phyloP scores from a whole-genome alignment of 2,888 invertebrate species.

The Athetis lepigone region DNA sequence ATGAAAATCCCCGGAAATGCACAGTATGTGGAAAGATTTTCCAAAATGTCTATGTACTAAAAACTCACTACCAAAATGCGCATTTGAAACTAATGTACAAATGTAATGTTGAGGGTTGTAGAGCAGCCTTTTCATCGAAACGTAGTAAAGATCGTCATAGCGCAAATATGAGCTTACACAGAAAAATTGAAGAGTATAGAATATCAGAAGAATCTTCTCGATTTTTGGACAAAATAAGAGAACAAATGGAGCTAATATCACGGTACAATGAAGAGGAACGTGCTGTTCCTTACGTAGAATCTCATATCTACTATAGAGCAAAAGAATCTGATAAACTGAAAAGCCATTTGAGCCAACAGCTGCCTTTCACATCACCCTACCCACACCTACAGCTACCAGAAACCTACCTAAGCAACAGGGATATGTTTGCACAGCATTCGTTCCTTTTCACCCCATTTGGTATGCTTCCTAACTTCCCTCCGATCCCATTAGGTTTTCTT shows the following conservation, averaged over 20 bases:
- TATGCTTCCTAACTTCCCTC: constrained; percentile 87
- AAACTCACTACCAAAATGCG: constrained; percentile 98
- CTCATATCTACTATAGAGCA: constrained; percentile 83
- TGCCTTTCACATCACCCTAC: constrained; percentile 80
- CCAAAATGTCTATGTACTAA: constrained; percentile 97
- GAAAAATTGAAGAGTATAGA: constrained; percentile 93
- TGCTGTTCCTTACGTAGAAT: constrained; percentile 90
- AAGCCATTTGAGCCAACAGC: constrained; percentile 73
- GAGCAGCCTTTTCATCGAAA: constrained; percentile 98
- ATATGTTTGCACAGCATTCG: constrained; percentile 85
- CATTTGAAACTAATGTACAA: constrained; percentile 98
- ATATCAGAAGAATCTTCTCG: constrained; percentile 85
- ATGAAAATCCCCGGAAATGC: constrained; percentile 97
- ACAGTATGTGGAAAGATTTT: constrained; percentile 98
- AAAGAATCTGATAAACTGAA: constrained; percentile 83
- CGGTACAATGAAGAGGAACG: constrained; percentile 94
- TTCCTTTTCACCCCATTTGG: constrained; percentile 88
- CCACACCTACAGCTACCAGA: constrained; percentile 83
- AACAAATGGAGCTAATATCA: constrained; percentile 95
- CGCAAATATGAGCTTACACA: constrained; percentile 97
- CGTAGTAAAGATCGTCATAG: constrained; percentile 97
- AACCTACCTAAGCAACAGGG: constrained; percentile 81
- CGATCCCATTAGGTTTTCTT: constrained; percentile 84
- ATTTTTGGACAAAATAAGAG: constrained; percentile 90
- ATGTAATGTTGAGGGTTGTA: constrained; percentile 98